A percentile compares a stretch with the other conserved stretches of the same genome.
These are phyloP conservation scores for Ornithoptera alexandrae DNA, from an alignment of 2,888 invertebrate genomes.

Conservation along the genomic window DNA sequence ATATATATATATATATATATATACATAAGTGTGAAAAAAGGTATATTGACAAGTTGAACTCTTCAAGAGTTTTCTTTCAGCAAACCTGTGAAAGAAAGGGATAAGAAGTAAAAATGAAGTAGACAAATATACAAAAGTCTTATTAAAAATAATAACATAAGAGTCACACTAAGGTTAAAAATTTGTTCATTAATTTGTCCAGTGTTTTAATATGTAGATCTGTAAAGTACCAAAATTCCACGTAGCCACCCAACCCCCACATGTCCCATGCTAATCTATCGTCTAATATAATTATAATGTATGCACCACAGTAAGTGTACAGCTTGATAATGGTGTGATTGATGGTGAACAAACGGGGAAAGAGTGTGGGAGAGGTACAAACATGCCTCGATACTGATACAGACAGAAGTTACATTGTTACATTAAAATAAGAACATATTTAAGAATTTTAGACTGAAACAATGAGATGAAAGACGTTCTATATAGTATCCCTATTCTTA, in stretches of 20 bases:
- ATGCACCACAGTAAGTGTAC: slow-evolving; percentile 50
- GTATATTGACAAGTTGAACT: too few species aligned
- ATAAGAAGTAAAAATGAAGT: too few species aligned
- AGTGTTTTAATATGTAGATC: not conserved
- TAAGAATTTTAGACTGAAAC: too few species aligned
- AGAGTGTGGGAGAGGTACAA: slow-evolving; percentile 55
- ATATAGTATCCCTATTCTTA: too few species aligned
- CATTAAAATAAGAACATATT: not conserved
- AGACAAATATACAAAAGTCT: too few species aligned
- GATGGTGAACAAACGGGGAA: slow-evolving; percentile 45
- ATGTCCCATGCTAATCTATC: slow-evolving; percentile 50
- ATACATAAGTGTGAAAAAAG: too few species aligned
- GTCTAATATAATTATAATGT: slow-evolving; percentile 66
- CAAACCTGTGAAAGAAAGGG: too few species aligned
- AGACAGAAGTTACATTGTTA: not conserved
- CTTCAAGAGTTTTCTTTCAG: too few species aligned
- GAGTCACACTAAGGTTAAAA: not conserved
- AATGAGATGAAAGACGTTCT: too few species aligned
- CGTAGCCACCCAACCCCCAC: slow-evolving; percentile 33
- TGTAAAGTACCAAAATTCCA: slow-evolving; percentile 38
- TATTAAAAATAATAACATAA: too few species aligned
- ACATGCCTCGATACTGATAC: slow-evolving; percentile 13
- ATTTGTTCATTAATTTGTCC: not conserved
- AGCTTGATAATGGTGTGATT: slow-evolving; percentile 61
- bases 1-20: too few species aligned